phyloP scores from a whole-genome alignment of 2,113 vertebrate genomes.

The Clarias macrocephalus region DNA sequence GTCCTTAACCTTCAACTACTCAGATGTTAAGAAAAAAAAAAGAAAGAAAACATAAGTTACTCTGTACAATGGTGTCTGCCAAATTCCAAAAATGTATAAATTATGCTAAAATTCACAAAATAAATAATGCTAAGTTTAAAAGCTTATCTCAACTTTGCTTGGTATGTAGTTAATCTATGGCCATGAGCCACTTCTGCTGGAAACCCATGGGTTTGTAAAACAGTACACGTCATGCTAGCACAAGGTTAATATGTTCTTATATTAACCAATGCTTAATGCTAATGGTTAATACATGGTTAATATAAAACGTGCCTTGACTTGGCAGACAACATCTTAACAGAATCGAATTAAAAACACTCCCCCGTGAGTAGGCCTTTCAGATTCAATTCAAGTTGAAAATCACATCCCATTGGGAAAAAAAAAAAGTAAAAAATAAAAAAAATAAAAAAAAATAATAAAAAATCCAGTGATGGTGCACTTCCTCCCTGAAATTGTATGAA shows the following conservation, averaged over 20 bases:
- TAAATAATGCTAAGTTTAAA: not conserved
- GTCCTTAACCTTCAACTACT: too few relatives aligned
- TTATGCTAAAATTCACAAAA: not conserved
- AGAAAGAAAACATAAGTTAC: too few relatives aligned
- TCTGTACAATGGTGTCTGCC: too few relatives aligned
- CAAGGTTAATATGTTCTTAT: not conserved
- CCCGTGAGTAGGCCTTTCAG: not conserved
- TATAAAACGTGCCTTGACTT: constrained; percentile 14
- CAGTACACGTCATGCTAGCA: not conserved
- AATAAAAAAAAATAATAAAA: not conserved
- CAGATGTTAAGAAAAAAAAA: too few relatives aligned
- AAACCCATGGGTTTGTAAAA: not conserved
- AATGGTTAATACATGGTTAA: constrained; percentile 21
- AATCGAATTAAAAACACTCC: not conserved
- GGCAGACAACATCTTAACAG: not conserved
- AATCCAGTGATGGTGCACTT: not conserved
- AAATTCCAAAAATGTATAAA: too few relatives aligned
- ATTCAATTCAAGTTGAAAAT: not conserved
- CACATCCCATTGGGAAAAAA: not conserved
- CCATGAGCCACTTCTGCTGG: not conserved
- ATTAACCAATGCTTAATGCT: constrained; percentile 5
- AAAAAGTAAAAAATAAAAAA: not conserved
- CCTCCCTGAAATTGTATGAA: not conserved
- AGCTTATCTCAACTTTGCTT: not conserved
- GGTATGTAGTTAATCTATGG: not conserved